These are phyloP conservation scores for Andrena trimmerana DNA, from an alignment of 2,888 invertebrate genomes.

Conservation along the genomic window DNA sequence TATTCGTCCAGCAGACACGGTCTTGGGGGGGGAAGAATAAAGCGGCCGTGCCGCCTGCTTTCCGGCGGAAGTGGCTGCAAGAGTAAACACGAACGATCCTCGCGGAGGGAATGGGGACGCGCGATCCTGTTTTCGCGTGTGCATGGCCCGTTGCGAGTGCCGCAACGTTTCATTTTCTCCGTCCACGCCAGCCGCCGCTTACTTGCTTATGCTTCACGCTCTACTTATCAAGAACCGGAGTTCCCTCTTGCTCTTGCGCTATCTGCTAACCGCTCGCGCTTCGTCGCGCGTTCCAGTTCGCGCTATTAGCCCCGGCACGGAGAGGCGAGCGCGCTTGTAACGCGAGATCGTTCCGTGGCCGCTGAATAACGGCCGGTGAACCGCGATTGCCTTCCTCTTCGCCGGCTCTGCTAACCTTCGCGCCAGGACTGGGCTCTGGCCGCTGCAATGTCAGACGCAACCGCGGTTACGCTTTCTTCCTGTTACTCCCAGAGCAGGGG, in stretches of 20 bases:
- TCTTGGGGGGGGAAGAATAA: slow-evolving; percentile 33
- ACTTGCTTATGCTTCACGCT: slow-evolving; percentile 80
- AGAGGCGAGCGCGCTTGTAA: slow-evolving; percentile 49
- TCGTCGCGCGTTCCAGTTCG: slow-evolving; percentile 54
- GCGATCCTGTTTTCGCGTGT: slow-evolving; percentile 43
- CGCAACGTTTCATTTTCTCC: slow-evolving; percentile 59
- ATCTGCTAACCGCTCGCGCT: slow-evolving; percentile 18
- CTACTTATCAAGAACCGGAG: slow-evolving; percentile 81
- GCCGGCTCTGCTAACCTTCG: slow-evolving; percentile 25
- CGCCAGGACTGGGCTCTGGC: neutral
- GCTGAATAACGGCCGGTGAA: slow-evolving; percentile 42
- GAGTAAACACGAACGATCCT: slow-evolving; percentile 53
- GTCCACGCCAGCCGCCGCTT: slow-evolving; percentile 29
- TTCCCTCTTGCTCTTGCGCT: slow-evolving; percentile 74
- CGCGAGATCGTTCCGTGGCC: slow-evolving; percentile 52
- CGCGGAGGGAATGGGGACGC: neutral
- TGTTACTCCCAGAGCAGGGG: neutral
- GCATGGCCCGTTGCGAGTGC: slow-evolving; percentile 21
- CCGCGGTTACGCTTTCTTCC: slow-evolving; percentile 38
- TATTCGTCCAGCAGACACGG: neutral
- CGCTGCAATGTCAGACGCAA: slow-evolving; percentile 35
- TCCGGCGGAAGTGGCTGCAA: slow-evolving; percentile 61
- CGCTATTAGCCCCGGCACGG: slow-evolving; percentile 40
- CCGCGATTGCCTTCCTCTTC: slow-evolving; percentile 20
- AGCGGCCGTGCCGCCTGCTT: slow-evolving; percentile 32